phyloP scores from a whole-genome alignment of 1,140 invertebrate species.

The Gryon sp. region DNA sequence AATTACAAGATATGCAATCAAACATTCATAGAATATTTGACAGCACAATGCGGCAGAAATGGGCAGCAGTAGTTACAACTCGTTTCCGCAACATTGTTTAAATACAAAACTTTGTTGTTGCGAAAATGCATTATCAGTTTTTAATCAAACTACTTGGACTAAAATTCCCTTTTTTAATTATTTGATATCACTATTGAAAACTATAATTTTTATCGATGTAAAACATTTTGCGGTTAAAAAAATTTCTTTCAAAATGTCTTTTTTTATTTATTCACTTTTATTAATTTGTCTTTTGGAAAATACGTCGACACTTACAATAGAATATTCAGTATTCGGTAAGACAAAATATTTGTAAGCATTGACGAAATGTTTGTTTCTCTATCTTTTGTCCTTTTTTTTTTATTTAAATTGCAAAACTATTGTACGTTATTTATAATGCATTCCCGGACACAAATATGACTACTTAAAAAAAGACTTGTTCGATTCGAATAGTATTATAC shows the following conservation, averaged over 20 bases:
- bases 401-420: conserved; percentile 2
- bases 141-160: conserved; percentile 27
- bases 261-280: conserved; percentile 14
- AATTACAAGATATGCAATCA: conserved; percentile 75
- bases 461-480: conserved; percentile 29
- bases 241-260: conserved; percentile 10
- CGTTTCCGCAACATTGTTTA: conserved; percentile 54
- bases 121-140: conserved; percentile 52
- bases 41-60: conserved; percentile 58
- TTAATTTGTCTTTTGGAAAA: conserved; percentile 11
- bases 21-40: conserved; percentile 78
- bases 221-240: conserved; percentile 49
- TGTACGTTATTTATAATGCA: conserved; percentile 8
- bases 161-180: conserved; percentile 30
- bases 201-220: conserved; percentile 34
- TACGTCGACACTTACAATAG: background rate
- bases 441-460: conserved; percentile 11
- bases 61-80: conserved; percentile 55
- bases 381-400: too few relatives aligned
- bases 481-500: conserved; percentile 8
- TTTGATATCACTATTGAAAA: conserved; percentile 25
- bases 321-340: background rate
- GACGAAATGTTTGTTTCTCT: too few relatives aligned
- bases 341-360: too few relatives aligned
- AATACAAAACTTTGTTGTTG: conserved; percentile 51